A percentile compares a stretch with the other conserved stretches of the same genome.
Evolutionary conservation across 2,888 invertebrate species (phyloP).

Genomic region (Thymelicus sylvestris): DNA sequence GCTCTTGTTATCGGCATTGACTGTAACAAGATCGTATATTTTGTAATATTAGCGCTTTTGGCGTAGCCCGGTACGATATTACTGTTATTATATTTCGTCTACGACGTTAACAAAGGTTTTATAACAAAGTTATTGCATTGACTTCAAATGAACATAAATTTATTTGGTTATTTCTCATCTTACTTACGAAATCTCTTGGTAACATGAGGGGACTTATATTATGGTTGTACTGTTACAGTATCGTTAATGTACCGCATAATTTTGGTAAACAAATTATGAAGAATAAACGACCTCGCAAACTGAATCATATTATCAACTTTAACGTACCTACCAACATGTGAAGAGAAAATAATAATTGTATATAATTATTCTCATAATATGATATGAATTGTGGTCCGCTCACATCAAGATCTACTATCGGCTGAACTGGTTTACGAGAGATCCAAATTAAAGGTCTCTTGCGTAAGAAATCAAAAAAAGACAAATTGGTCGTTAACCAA

Average conservation of each 20-base stretch:
- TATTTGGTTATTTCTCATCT: conserved; percentile 18
- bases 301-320: conserved; percentile 7
- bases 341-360: conserved; percentile 28
- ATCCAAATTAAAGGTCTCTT: conserved; percentile 36
- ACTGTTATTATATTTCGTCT: conserved; percentile 28
- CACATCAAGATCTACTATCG: conserved; percentile 30
- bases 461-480: conserved; percentile 37
- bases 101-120: conserved; percentile 29
- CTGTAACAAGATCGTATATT: conserved; percentile 49
- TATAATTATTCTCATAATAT: conserved; percentile 32
- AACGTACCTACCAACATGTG: conserved; percentile 10
- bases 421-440: conserved; percentile 33
- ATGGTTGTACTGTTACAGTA: too few species aligned
- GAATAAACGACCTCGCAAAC: not conserved
- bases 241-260: not conserved
- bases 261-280: not conserved
- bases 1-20: conserved; percentile 51
- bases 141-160: conserved; percentile 19
- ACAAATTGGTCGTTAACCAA: conserved; percentile 37
- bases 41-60: conserved; percentile 44
- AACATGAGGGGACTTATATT: too few species aligned
- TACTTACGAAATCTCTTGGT: not conserved
- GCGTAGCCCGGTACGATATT: conserved; percentile 25
- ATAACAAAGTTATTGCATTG: conserved; percentile 26
- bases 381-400: conserved; percentile 28